Percentiles rank a stretch among this genome's conserved stretches.
phyloP scores from a whole-genome alignment of 2,888 invertebrate species.

The Julus scandinavius region DNA sequence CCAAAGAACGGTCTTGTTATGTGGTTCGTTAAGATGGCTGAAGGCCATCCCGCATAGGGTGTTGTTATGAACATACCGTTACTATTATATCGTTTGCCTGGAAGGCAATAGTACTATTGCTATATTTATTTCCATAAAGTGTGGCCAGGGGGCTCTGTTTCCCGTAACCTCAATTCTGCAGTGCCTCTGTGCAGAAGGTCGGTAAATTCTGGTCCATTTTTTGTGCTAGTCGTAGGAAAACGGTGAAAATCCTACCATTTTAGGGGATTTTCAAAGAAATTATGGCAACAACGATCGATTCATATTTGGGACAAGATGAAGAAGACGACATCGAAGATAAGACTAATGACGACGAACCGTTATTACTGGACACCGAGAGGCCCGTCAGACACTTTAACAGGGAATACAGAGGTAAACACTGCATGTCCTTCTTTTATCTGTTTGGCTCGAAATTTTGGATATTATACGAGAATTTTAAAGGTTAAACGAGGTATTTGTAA shows the following conservation, averaged over 20 bases:
- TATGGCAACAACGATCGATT: background rate
- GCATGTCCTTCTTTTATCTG: background rate
- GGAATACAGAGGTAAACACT: slow-evolving; percentile 13
- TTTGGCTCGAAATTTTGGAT: background rate
- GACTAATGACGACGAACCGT: slow-evolving; percentile 10
- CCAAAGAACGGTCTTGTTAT: too few relatives aligned
- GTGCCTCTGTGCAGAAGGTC: background rate
- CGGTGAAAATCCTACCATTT: slow-evolving; percentile 37
- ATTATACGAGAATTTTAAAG: background rate
- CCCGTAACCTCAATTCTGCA: slow-evolving; percentile 5
- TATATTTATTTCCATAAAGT: background rate
- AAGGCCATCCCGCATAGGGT: background rate
- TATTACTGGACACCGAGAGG: background rate
- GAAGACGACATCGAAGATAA: slow-evolving; percentile 24
- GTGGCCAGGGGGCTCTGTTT: background rate
- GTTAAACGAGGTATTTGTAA: background rate
- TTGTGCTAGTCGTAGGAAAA: background rate
- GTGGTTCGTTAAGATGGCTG: too few relatives aligned
- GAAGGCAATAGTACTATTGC: background rate
- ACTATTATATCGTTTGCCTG: background rate
- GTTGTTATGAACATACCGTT: background rate
- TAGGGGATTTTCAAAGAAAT: background rate
- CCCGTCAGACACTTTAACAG: background rate
- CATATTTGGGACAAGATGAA: slow-evolving; percentile 38
- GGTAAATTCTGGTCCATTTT: background rate